Evolutionary conservation across 1,140 invertebrate species (phyloP).

Genomic region (Sitophilus oryzae): DNA sequence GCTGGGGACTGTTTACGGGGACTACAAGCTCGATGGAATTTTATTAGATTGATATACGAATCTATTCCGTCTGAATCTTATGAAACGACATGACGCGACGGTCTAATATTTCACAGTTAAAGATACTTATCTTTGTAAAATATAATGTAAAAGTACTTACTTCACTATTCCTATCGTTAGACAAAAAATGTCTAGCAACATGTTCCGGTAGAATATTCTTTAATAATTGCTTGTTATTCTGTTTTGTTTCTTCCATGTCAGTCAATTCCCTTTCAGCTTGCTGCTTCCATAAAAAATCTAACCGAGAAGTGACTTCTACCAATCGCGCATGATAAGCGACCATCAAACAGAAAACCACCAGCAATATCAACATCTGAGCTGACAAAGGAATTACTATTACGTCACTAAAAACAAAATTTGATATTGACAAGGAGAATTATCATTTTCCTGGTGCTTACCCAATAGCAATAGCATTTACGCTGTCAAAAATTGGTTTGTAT

Average conservation of each 20-base stretch:
- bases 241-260: constrained; percentile 85
- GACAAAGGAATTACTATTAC: constrained; percentile 54
- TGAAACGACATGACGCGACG: too few relatives aligned
- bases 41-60: too few relatives aligned
- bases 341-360: constrained; percentile 77
- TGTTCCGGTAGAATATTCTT: constrained; percentile 95
- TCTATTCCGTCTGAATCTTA: too few relatives aligned
- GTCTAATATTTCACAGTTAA: too few relatives aligned
- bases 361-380: constrained; percentile 72
- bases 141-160: too few relatives aligned
- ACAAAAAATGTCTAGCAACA: constrained; percentile 89
- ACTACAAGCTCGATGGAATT: too few relatives aligned
- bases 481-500: constrained; percentile 32
- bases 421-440: too few relatives aligned
- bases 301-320: constrained; percentile 79
- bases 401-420: constrained; percentile 19
- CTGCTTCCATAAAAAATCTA: constrained; percentile 95
- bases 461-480: constrained; percentile 2
- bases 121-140: too few relatives aligned
- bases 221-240: constrained; percentile 77
- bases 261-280: constrained; percentile 82
- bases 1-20: too few relatives aligned
- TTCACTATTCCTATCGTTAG: constrained; percentile 66
- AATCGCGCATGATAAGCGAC: constrained; percentile 87
- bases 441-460: too few relatives aligned